Evolutionary conservation across 2,113 vertebrate species (phyloP), one percentile per base, ranked within the genome.

Genomic region (Cyanistes caeruleus): DNA sequence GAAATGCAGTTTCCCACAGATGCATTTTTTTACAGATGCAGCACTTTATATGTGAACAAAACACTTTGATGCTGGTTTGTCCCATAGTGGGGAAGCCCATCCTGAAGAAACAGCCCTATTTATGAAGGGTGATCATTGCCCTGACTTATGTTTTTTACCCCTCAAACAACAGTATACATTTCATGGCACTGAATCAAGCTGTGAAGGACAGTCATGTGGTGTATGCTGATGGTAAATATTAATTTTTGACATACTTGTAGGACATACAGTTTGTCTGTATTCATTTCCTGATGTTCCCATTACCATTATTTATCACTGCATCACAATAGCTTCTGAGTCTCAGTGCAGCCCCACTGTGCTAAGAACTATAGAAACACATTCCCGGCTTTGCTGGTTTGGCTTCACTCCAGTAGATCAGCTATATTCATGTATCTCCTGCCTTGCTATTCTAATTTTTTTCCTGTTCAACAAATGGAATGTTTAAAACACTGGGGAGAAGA

Each of bases 261-360:
- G 60, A 78, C 25, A 33, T 63, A 21, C 10, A 84, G 14, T 74
- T 92, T 91, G 59, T 67, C 72, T 93, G 30, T 70, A 81, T 95
- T 92, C 6, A 52, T 88, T 53, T 90, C 59, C 68, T 49, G 41
- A 90, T 94, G 60, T 70, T 95, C 43, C 60, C 49, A 52, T 90
- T 92, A 88, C 35, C 28, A 28, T 94, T 91, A 86, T 86, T 95
- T 96, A 94, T 90, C 72, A 52, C 39, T 77, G 75, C 39, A 81
- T 88, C 64, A 27, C 4, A 12, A 90, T 56, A 84, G 60, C 48
- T 77, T 87, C 76, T 92, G 79, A 60, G n/a, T 93, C 84, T 82
- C 82, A 18, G 27, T 30, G 62, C 74, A 93, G 53, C 11, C 70
- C 35, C 55, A 37, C 67, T 90, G 51, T 28, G 46, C 59, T 86